Evolutionary conservation across 2,113 vertebrate genomes (phyloP).

Genomic region (Cardinalis cardinalis): DNA sequence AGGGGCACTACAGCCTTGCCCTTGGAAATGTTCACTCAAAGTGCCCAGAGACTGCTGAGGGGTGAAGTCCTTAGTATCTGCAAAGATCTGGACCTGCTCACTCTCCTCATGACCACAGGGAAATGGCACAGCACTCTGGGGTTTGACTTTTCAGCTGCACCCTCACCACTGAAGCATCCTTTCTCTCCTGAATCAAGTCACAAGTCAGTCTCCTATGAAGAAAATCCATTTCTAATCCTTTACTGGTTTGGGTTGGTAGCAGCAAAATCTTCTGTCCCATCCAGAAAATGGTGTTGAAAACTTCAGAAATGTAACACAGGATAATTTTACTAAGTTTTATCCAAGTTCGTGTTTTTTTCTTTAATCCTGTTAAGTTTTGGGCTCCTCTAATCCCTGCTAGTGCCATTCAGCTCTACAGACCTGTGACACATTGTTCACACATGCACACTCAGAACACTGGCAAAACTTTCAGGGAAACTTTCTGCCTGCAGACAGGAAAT

Average conservation of each 20-base stretch:
- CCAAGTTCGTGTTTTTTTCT: not conserved
- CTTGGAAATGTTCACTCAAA: not conserved
- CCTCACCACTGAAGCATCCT: not conserved
- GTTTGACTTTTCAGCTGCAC: not conserved
- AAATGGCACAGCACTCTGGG: not conserved
- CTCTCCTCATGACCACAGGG: not conserved
- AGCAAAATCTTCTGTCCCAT: not conserved
- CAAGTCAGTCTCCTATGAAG: not conserved
- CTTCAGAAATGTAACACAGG: not conserved
- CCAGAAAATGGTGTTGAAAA: not conserved
- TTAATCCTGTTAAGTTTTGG: not conserved
- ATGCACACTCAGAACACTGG: accelerated
- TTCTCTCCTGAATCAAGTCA: not conserved
- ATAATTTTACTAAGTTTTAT: not conserved
- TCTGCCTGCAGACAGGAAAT: not conserved
- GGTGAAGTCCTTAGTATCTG: not conserved
- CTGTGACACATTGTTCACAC: accelerated
- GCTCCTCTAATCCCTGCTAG: not conserved
- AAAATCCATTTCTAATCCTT: not conserved
- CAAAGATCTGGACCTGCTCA: not conserved
- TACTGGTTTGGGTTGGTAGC: not conserved
- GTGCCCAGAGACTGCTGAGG: not conserved
- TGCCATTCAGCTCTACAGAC: not conserved
- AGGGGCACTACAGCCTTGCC: not conserved
- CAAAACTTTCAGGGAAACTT: accelerated